A percentile compares a stretch with the other conserved stretches of the same genome.
These are phyloP conservation scores for Gryllus longicercus DNA, from an alignment of 2,888 invertebrate genomes.

Conservation along the genomic window DNA sequence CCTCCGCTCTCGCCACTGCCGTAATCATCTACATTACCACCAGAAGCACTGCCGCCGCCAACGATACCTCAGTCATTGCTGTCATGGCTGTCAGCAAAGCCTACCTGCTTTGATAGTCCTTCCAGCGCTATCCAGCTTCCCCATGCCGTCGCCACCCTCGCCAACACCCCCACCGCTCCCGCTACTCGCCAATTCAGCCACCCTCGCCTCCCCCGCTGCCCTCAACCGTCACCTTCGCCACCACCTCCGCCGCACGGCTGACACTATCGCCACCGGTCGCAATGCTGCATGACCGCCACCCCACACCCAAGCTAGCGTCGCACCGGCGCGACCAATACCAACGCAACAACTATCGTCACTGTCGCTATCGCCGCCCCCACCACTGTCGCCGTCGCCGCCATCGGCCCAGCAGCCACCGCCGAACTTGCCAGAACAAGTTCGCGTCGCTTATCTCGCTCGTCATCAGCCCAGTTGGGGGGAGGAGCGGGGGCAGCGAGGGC, in stretches of 20 bases:
- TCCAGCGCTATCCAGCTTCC: background rate
- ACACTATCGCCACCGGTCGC: background rate
- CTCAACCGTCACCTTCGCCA: background rate
- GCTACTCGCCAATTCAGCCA: background rate
- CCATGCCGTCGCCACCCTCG: background rate
- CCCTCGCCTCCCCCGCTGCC: no score
- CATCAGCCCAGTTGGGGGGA: background rate
- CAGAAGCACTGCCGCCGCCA: background rate
- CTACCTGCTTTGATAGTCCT: rapidly evolving
- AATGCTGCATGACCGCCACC: background rate
- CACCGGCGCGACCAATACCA: conserved; percentile 18
- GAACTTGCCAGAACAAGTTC: conserved; percentile 21
- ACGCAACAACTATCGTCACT: background rate
- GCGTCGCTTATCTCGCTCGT: conserved; percentile 19
- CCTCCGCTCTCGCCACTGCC: background rate
- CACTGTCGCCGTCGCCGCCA: background rate
- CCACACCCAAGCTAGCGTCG: conserved; percentile 23
- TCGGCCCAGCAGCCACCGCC: background rate
- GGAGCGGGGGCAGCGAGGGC: no score
- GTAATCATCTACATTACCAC: background rate
- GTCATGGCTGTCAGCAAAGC: background rate
- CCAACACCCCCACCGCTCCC: background rate
- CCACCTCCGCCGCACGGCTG: background rate
- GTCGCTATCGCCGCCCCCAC: conserved; percentile 24
- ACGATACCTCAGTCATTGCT: background rate